These are phyloP conservation scores for Telmatochromis sp. DNA, from an alignment of 2,113 vertebrate species.

Conservation along the genomic window DNA sequence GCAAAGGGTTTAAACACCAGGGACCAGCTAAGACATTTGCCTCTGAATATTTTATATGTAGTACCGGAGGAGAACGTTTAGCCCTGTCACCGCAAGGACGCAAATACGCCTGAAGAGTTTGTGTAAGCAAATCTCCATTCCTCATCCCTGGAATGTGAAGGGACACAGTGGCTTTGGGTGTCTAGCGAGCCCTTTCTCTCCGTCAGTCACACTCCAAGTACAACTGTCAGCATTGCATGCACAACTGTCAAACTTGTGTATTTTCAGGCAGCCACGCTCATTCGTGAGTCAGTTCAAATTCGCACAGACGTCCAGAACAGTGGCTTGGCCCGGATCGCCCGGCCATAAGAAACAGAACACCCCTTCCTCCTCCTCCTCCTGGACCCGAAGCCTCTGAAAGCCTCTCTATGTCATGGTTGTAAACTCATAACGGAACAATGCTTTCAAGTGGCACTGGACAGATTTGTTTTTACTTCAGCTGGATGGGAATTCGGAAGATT, in stretches of 20 bases:
- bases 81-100: constrained; percentile 10
- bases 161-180: constrained; percentile 17
- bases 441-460: constrained; percentile 49
- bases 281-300: constrained; percentile 11
- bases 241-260: background rate
- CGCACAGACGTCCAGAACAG: constrained; percentile 35
- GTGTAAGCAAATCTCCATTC: constrained; percentile 25
- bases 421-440: constrained; percentile 45
- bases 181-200: background rate
- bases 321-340: constrained; percentile 28
- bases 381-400: constrained; percentile 28
- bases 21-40: background rate
- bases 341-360: constrained; percentile 13
- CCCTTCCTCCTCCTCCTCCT: background rate
- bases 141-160: constrained; percentile 15
- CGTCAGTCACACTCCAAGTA: background rate
- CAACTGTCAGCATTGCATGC: background rate
- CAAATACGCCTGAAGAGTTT: constrained; percentile 28
- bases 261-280: background rate
- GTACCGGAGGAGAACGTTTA: background rate
- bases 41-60: constrained; percentile 31
- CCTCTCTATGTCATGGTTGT: constrained; percentile 43
- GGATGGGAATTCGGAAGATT: constrained; percentile 29
- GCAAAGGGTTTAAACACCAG: background rate
- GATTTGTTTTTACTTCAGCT: constrained; percentile 50